These are phyloP conservation scores for Monodelphis domestica DNA, from an alignment of 2,797 vertebrate species.

Conservation along the genomic window DNA sequence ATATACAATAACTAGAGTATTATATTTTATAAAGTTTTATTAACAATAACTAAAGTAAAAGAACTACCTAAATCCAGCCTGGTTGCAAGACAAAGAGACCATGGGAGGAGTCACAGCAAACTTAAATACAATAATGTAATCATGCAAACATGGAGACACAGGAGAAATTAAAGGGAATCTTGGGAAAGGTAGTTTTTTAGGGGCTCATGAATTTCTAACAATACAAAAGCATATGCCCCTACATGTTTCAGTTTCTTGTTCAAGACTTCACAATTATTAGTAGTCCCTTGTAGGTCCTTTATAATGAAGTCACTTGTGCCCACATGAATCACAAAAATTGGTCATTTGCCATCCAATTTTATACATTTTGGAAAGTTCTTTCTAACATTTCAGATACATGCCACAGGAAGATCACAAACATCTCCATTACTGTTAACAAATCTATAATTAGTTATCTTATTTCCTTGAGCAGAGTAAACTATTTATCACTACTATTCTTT, in stretches of 20 bases:
- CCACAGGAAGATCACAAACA: not conserved
- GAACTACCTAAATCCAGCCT: too few species aligned
- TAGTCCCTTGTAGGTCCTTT: not conserved
- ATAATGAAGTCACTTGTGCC: not conserved
- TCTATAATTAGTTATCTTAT: not conserved
- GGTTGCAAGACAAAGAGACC: too few species aligned
- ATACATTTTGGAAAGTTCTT: not conserved
- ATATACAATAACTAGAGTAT: too few species aligned
- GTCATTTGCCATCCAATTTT: not conserved
- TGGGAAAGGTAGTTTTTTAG: too few species aligned
- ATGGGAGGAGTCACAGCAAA: too few species aligned
- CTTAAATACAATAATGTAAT: too few species aligned
- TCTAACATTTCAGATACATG: not conserved
- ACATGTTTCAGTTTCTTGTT: not conserved
- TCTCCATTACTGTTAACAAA: not conserved
- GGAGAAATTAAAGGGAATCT: too few species aligned
- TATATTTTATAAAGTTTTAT: too few species aligned
- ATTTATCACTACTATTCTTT: not conserved
- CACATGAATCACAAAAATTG: not conserved
- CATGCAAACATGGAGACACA: too few species aligned
- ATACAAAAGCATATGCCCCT: not conserved
- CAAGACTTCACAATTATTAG: not conserved
- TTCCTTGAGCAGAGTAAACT: not conserved
- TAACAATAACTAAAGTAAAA: too few species aligned
- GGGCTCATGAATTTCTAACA: too few species aligned